Base-by-base conservation (phyloP, 2,113 vertebrate genomes). In the Crotophaga sulcirostris region DNA sequence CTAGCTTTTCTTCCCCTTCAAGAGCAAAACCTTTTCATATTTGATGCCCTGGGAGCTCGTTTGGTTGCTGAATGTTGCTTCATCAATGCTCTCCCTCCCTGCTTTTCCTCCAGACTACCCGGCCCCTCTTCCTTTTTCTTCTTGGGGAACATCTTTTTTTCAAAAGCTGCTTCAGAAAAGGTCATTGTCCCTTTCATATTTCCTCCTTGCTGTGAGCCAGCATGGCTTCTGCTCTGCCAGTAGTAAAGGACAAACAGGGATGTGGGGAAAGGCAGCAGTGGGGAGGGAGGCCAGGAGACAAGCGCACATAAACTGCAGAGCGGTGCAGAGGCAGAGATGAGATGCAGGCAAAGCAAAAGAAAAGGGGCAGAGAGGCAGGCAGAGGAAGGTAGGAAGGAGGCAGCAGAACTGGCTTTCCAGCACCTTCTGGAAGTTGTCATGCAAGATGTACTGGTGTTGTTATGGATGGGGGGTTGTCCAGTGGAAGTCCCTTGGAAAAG, bases 21-120 rank as follows among this genome's bases (percentile, higher is more conserved):
- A 97, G 95, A 95, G 64, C 59, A 86, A 94, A 97, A 90, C 75
- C 95, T 96, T 97, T 97, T 97, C 89, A 96, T 94, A 95, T 95
- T 80, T 93, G 87, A 93, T 96, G 90, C 49, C 92, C 89, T 91
- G 89, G 68, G 89, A 96, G 52, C 25, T 82, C 80, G 76, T 74
- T 95, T 94, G 64, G 64, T 86, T 84, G 88, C 78, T 90, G 93
- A 93, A 93, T 84, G 56, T 84, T 76, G 67, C 75, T 91, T 93
- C 64, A 34, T 91, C 62, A 92, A 23, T 93, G 51, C 78, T 33
- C 20, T 84, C 70, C 47, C 60, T 78, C 62, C 36, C 66, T 2
- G 13, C 56, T 79, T 89, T 91, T 84, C 52, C 60, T 92, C 38
- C 16, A 40, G 66, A 78, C 77, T 77, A 29, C 67, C 59, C 33